phyloP scores from a whole-genome alignment of 2,888 invertebrate species.

The Leptinotarsa rubiginosa region DNA sequence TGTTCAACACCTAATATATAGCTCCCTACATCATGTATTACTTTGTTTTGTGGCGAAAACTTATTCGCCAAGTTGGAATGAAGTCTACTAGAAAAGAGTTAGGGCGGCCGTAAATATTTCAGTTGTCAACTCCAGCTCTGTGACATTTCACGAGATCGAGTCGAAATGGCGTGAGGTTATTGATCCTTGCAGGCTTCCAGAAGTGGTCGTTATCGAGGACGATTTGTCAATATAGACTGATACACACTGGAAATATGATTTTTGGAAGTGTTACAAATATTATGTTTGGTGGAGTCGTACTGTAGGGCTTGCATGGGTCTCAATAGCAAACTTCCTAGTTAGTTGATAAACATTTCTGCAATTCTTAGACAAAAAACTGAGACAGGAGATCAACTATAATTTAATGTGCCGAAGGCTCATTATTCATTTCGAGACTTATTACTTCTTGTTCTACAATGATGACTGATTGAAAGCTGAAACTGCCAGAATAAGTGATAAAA shows the following conservation, averaged over 20 bases:
- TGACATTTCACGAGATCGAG: conserved; percentile 52
- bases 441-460: too few relatives aligned
- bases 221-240: not conserved
- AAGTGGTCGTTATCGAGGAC: not conserved
- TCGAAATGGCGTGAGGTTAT: conserved; percentile 17
- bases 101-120: conserved; percentile 61
- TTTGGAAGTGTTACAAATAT: not conserved
- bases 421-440: too few relatives aligned
- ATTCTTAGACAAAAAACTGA: too few relatives aligned
- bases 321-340: too few relatives aligned
- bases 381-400: too few relatives aligned
- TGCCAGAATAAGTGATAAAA: too few relatives aligned
- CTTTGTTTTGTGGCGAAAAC: conserved; percentile 60
- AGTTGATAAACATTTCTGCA: too few relatives aligned
- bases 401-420: too few relatives aligned
- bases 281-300: too few relatives aligned
- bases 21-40: conserved; percentile 60
- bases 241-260: not conserved
- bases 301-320: too few relatives aligned
- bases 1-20: conserved; percentile 56
- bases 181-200: not conserved
- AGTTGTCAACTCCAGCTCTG: conserved; percentile 60
- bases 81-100: conserved; percentile 59
- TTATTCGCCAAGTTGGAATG: conserved; percentile 60
- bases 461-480: too few relatives aligned